Conservation (phyloP, 2,113 vertebrate species). For the Hippoglossus stenolepis region DNA sequence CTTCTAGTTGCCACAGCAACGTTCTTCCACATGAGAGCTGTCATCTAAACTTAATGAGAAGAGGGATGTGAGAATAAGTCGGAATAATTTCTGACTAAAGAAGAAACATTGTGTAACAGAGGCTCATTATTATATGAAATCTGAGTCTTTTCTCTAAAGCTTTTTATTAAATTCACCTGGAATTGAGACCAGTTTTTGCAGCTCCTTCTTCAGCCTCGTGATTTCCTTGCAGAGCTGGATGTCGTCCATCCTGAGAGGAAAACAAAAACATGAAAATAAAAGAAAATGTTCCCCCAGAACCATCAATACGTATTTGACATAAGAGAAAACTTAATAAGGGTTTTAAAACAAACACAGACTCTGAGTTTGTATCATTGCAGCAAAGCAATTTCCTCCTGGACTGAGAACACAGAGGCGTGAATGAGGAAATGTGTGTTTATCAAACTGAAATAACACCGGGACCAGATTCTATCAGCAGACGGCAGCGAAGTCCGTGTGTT, state of each 20-base stretch:
- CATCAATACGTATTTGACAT: too few relatives aligned
- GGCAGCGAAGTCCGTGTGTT: slow-evolving; percentile 6
- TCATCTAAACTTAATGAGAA: slow-evolving; percentile 28
- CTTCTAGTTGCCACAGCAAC: slow-evolving; percentile 37
- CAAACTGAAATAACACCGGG: background rate
- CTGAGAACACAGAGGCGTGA: background rate
- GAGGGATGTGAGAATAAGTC: background rate
- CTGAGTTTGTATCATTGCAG: background rate
- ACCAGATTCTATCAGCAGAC: slow-evolving; percentile 1
- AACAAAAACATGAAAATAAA: background rate
- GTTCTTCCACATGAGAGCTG: slow-evolving; percentile 1
- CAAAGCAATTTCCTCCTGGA: slow-evolving; percentile 1
- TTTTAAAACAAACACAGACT: background rate
- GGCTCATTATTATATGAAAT: background rate
- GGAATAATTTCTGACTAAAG: background rate
- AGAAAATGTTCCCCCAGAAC: too few relatives aligned
- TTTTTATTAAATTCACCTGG: slow-evolving; percentile 77
- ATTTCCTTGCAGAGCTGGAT: slow-evolving; percentile 93
- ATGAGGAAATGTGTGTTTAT: slow-evolving; percentile 8
- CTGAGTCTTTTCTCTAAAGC: too few relatives aligned
- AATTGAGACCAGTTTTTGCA: slow-evolving; percentile 85
- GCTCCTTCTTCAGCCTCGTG: slow-evolving; percentile 88
- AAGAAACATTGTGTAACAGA: background rate
- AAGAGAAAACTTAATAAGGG: too few relatives aligned
- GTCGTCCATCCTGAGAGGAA: slow-evolving; percentile 89